A percentile compares a stretch with the other conserved stretches of the same genome.
Conservation (phyloP, 2,797 vertebrate genomes). For the Thunnus albacares region DNA sequence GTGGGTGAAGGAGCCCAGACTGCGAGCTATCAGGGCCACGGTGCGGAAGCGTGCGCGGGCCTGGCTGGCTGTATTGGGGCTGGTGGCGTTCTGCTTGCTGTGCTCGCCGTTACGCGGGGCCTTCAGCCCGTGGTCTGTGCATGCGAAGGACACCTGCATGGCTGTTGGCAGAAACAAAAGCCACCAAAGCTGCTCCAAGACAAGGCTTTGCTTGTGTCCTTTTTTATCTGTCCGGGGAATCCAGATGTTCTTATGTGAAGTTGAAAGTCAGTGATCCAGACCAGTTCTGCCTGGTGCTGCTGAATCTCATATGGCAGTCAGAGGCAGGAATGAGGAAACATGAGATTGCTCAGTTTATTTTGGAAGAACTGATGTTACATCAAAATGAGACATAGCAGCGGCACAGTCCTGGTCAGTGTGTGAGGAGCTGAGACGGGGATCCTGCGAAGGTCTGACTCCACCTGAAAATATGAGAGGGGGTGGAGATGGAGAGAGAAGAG, state of each 20-base stretch:
- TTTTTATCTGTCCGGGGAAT: conserved; percentile 3
- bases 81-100: conserved; percentile 94
- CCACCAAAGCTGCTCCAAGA: conserved; percentile 44
- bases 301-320: conserved; percentile 59
- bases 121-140: conserved; percentile 97
- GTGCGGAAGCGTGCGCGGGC: conserved; percentile 96
- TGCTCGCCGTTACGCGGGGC: conserved; percentile 94
- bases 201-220: conserved; percentile 10
- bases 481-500: conserved; percentile 70
- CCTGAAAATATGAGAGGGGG: conserved; percentile 74
- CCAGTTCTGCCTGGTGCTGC: conserved; percentile 31
- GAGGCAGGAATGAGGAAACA: conserved; percentile 15
- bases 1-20: conserved; percentile 95
- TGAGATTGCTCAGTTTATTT: conserved; percentile 29
- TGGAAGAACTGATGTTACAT: conserved; percentile 10
- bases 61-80: conserved; percentile 89
- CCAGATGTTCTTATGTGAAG: conserved; percentile 21
- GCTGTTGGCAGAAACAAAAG: conserved; percentile 64
- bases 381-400: conserved; percentile 45
- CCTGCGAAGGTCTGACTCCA: conserved; percentile 56
- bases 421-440: conserved; percentile 48
- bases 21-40: conserved; percentile 97
- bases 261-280: conserved; percentile 46
- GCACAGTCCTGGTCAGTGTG: conserved; percentile 45
- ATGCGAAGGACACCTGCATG: conserved; percentile 99